Conservation (phyloP, 2,888 invertebrate species). For the Xestia sexstrigata region DNA sequence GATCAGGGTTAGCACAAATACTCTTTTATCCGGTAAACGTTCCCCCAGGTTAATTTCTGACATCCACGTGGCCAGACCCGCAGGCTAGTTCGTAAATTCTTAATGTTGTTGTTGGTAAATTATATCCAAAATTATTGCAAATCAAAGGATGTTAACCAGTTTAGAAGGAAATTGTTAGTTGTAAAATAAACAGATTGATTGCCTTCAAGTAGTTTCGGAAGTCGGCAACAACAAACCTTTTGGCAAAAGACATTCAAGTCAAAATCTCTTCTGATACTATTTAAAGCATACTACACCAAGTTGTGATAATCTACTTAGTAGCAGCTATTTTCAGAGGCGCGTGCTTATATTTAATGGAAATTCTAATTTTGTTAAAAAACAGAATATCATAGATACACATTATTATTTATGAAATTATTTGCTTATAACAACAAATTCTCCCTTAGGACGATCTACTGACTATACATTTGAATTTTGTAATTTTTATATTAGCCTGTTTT, state of each 20-base stretch:
- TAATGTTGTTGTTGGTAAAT: constrained; percentile 1
- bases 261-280: neutral
- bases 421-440: too few species aligned
- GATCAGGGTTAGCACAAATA: neutral
- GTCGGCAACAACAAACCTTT: constrained; percentile 9
- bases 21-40: neutral
- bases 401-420: too few species aligned
- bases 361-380: too few species aligned
- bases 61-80: neutral
- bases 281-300: neutral
- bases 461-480: too few species aligned
- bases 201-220: constrained; percentile 15
- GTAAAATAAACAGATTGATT: constrained; percentile 37
- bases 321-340: neutral
- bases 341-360: neutral
- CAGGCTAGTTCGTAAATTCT: neutral
- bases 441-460: too few species aligned
- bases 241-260: neutral
- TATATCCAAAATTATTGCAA: constrained; percentile 14
- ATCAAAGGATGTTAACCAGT: constrained; percentile 25
- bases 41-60: neutral
- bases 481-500: too few species aligned
- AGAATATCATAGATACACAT: too few species aligned
- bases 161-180: constrained; percentile 29
- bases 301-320: neutral